A percentile compares a stretch with the other conserved stretches of the same genome.
These are phyloP conservation scores for Dasypus novemcinctus DNA, from an alignment of 2,113 vertebrate genomes.

Conservation along the genomic window DNA sequence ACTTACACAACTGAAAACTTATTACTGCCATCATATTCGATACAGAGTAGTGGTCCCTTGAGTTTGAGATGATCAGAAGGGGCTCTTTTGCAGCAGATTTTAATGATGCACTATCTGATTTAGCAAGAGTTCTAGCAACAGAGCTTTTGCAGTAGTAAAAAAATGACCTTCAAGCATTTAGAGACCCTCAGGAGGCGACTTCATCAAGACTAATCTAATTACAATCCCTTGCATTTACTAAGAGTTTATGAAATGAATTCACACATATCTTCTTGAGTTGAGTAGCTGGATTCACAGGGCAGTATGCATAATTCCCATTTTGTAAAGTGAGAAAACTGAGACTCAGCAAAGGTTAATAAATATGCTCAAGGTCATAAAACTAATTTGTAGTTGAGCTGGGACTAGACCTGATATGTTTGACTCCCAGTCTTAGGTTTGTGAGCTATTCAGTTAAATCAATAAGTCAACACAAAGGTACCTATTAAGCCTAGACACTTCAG, in stretches of 20 bases:
- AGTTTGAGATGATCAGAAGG: background rate
- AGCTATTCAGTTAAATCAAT: background rate
- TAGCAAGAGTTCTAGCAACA: background rate
- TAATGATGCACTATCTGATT: background rate
- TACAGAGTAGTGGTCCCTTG: background rate
- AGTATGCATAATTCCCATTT: background rate
- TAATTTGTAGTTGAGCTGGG: background rate
- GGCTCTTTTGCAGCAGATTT: background rate
- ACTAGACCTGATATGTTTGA: background rate
- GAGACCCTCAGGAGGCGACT: background rate
- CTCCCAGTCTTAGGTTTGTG: background rate
- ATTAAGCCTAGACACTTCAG: background rate
- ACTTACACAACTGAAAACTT: background rate
- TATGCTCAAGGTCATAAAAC: background rate
- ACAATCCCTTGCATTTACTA: background rate
- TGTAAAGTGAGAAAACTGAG: background rate
- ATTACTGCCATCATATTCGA: background rate
- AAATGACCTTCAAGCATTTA: background rate
- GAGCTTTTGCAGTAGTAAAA: background rate
- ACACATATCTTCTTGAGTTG: background rate
- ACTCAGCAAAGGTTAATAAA: background rate
- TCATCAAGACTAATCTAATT: background rate
- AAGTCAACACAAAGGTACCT: background rate
- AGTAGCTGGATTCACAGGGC: background rate
- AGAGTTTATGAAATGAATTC: background rate